phyloP scores from a whole-genome alignment of 2,888 invertebrate species.

The Eupithecia vulgata region DNA sequence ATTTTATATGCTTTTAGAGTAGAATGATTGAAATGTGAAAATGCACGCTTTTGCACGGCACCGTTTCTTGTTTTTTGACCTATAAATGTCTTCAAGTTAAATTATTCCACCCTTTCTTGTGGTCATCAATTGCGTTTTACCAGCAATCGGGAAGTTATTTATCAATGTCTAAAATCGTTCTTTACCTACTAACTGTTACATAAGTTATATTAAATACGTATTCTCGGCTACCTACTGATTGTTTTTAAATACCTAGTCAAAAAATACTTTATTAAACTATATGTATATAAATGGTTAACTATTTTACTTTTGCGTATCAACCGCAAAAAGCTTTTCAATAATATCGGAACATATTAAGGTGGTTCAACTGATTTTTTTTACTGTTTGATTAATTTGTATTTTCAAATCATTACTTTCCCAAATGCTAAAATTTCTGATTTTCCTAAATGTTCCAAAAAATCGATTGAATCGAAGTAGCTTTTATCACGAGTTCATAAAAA shows the following conservation, averaged over 20 bases:
- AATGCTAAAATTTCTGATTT: no score
- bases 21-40: neutral
- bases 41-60: no score
- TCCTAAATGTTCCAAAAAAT: no score
- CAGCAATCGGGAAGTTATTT: neutral
- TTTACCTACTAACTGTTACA: neutral
- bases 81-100: neutral
- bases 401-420: no score
- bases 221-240: neutral
- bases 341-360: neutral
- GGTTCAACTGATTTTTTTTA: no score
- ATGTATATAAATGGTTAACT: neutral
- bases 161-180: neutral
- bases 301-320: neutral
- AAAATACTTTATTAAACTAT: neutral
- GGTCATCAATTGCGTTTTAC: neutral
- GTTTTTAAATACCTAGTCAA: neutral
- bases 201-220: neutral
- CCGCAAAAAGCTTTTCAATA: neutral
- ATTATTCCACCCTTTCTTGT: neutral
- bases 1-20: neutral
- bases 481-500: no score
- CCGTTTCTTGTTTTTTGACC: neutral
- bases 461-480: no score
- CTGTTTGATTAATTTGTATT: no score